Conservation (phyloP, 1,140 invertebrate genomes). For the Reticulitermes speratus region DNA sequence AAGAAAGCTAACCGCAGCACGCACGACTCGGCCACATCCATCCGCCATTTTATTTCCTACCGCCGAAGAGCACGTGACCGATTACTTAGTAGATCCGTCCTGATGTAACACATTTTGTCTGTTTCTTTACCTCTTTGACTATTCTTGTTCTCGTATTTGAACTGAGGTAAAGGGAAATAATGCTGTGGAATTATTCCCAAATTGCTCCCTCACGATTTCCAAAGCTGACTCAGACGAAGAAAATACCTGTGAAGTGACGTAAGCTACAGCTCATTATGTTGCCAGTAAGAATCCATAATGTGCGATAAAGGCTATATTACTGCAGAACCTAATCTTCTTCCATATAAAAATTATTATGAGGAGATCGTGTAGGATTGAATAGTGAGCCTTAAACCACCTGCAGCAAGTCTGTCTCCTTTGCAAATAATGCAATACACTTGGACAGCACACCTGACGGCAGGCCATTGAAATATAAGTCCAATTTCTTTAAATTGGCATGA, state of each 20-base stretch:
- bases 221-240: background rate
- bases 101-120: background rate
- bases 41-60: constrained; percentile 15
- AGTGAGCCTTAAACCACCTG: background rate
- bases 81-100: constrained; percentile 4
- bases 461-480: too few species aligned
- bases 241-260: background rate
- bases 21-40: background rate
- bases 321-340: too few species aligned
- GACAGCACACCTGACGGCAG: background rate
- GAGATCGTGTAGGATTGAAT: background rate
- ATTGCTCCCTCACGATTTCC: background rate
- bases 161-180: background rate
- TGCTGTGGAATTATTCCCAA: background rate
- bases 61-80: constrained; percentile 3
- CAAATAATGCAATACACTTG: background rate
- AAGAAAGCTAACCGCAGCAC: background rate
- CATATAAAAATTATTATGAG: background rate
- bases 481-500: too few species aligned
- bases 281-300: background rate
- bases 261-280: background rate
- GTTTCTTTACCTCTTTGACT: background rate
- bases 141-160: background rate
- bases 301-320: background rate
- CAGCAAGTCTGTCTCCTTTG: background rate